Conservation (phyloP, 1,140 invertebrate genomes). For the Pygmarrhopalites habei region DNA sequence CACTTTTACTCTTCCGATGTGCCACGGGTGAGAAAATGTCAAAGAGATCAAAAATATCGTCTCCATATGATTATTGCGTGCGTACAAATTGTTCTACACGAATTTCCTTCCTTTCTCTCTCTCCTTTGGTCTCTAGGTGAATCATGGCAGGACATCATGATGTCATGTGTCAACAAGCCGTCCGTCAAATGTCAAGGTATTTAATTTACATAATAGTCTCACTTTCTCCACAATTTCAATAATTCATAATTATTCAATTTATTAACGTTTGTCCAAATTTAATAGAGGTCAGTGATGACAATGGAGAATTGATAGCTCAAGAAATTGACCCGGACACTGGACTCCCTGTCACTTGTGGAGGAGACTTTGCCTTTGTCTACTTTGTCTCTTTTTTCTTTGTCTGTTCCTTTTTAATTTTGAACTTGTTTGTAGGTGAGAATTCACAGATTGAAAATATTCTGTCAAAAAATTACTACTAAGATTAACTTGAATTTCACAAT, state of each 20-base stretch:
- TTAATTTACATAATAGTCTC: no score
- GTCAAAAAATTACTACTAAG: not conserved
- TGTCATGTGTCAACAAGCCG: conserved; percentile 67
- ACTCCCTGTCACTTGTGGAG: conserved; percentile 63
- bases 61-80: not conserved
- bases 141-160: conserved; percentile 99
- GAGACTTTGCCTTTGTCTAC: conserved; percentile 91
- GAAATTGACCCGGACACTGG: conserved; percentile 1
- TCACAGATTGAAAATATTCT: not conserved
- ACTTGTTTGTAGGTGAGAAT: no score
- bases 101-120: no score
- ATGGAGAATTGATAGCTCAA: not conserved
- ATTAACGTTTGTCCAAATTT: no score
- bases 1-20: conserved; percentile 91
- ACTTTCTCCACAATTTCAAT: no score
- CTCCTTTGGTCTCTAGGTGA: conserved; percentile 60
- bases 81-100: no score
- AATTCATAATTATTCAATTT: no score
- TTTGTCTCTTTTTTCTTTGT: conserved; percentile 99
- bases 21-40: conserved; percentile 68
- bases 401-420: conserved; percentile 89
- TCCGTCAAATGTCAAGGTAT: conserved; percentile 63
- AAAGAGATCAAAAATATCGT: not conserved
- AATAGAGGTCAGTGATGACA: not conserved
- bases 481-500: conserved; percentile 43